Base-by-base conservation (phyloP, 2,888 invertebrate genomes). In the Panopea generosa region DNA sequence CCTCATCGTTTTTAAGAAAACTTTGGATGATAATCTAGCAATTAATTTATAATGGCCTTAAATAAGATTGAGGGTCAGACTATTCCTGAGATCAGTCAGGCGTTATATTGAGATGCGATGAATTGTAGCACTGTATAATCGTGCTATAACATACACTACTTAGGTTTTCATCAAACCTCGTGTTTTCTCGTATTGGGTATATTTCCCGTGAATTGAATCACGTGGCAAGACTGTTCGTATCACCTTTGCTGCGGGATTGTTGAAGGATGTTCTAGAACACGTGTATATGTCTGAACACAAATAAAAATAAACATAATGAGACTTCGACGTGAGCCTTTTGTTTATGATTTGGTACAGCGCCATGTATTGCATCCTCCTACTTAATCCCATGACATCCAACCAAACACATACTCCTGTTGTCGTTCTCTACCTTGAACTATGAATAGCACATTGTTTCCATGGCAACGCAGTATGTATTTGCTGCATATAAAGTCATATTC, bases 121-220 rank as follows among this genome's bases (percentile, higher is more conserved):
- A 33, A 33, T 7, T 33, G 33, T 33, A 33, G 33, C 33, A 33
- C 33, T 33, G 33, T 33, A 33, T 4, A 33, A 33, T 33, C 4
- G 33, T 33, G 33, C 11, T 33, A 33, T 45, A 20, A 18, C 6
- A 45, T 45, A 20, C 45, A 45, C 45, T 45, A 16, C 6, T 45
- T 4, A 45, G 20, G 45, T 45, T 45, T 45, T 16, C 40, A n/a
- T 33, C 33, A 33, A 33, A 33, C 33, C 33, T 33, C 33, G 33
- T 33, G 33, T 33, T 33, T 65, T 65, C 65, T 65, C 65, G 65
- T 65, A 55, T 55, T 33, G 65, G 55, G 55, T 65, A 65, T 65
- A 63, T 52, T 65, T 26, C 22, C 33, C 62, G 62, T 62, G 62
- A 62, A 16, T 38, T 40, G 6, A 22, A 49, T 62, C 62, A 62